Percentiles rank a stretch among this genome's conserved stretches.
phyloP scores from a whole-genome alignment of 2,113 vertebrate species.

The Ameiurus melas region DNA sequence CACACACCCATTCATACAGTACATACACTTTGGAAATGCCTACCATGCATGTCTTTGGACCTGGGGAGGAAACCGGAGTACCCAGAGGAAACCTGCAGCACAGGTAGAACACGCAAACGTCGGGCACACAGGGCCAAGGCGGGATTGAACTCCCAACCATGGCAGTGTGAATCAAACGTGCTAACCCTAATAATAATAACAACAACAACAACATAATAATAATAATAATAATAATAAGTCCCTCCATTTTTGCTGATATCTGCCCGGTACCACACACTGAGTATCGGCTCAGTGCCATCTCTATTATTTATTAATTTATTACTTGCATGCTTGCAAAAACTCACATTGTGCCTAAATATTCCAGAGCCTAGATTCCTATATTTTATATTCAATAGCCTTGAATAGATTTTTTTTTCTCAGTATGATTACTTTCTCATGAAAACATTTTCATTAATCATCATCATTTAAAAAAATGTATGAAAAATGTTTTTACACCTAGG shows the following conservation, averaged over 20 bases:
- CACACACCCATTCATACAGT: too few relatives aligned
- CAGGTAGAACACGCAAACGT: too few relatives aligned
- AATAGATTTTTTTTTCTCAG: background rate
- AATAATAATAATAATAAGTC: background rate
- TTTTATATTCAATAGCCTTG: background rate
- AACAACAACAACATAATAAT: background rate
- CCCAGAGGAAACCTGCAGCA: too few relatives aligned
- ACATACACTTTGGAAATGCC: too few relatives aligned
- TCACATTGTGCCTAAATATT: background rate
- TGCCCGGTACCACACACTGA: background rate
- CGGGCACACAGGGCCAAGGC: too few relatives aligned
- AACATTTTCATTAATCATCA: background rate
- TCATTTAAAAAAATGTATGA: background rate
- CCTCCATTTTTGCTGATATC: too few relatives aligned
- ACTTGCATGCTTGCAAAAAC: background rate
- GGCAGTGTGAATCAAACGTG: too few relatives aligned
- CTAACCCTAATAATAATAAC: too few relatives aligned
- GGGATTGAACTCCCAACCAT: too few relatives aligned
- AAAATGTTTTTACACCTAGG: too few relatives aligned
- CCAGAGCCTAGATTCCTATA: background rate
- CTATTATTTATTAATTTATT: background rate
- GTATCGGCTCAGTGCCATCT: background rate
- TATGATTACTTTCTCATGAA: background rate
- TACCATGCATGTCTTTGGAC: too few relatives aligned
- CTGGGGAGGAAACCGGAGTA: too few relatives aligned